Percentiles rank a stretch among this genome's conserved stretches.
These are phyloP conservation scores for Eudasyphora cyanicolor DNA, from an alignment of 2,888 invertebrate genomes.

Conservation along the genomic window DNA sequence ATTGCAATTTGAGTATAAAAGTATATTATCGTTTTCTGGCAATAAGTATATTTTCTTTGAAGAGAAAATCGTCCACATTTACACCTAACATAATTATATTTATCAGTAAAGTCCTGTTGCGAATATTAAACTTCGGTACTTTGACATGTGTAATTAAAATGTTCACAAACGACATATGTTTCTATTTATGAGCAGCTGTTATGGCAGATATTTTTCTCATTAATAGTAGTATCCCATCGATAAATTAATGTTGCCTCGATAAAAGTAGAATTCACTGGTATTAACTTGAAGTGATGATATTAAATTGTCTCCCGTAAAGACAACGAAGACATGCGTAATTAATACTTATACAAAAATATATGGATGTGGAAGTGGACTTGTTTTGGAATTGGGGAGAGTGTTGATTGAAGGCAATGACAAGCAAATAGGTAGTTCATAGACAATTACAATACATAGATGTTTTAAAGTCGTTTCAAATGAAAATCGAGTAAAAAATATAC, in stretches of 20 bases:
- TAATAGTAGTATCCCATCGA: not conserved
- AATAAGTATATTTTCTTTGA: too few species aligned
- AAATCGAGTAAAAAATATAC: too few species aligned
- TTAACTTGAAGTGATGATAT: not conserved
- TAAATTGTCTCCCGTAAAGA: not conserved
- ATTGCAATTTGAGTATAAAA: not conserved
- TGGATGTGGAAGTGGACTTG: not conserved
- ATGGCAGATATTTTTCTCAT: not conserved
- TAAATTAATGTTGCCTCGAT: not conserved
- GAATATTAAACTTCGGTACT: not conserved
- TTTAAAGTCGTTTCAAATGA: too few species aligned
- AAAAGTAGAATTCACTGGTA: not conserved
- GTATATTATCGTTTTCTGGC: not conserved
- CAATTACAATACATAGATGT: too few species aligned
- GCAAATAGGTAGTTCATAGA: too few species aligned
- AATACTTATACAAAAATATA: not conserved
- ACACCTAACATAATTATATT: not conserved
- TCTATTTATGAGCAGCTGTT: not conserved
- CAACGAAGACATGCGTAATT: not conserved
- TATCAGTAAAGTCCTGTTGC: not conserved
- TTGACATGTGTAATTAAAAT: conserved; percentile 8
- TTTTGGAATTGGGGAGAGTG: too few species aligned
- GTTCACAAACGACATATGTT: not conserved
- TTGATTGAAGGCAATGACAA: too few species aligned
- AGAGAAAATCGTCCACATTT: not conserved